Evolutionary conservation across 2,113 vertebrate genomes (phyloP), one percentile per base, ranked within the genome.

Genomic region (Tetrax tetrax): DNA sequence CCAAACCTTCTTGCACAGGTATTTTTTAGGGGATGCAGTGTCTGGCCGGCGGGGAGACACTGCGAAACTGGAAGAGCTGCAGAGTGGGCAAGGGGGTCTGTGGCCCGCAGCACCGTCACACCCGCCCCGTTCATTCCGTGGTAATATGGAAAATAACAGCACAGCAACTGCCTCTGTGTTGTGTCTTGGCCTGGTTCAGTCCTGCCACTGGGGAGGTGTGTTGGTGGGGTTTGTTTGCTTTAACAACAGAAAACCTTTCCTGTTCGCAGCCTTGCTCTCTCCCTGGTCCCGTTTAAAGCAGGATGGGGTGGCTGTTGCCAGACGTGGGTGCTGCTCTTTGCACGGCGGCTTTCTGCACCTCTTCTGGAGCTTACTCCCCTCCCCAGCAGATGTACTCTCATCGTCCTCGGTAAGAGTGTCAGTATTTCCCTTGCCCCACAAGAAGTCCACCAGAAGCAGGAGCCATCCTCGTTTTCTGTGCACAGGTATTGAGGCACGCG

Each of bases 121-220:
- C 33, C 13, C 33, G 3, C 38, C 37, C 20, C 50, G 47, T 53
- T 17, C 3, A 1, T 29, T 41, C 27, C 61, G 3, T 2, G 8
- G 50, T 4, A 8, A 1, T 8, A 2, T 2, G 25, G 50, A 16
- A 65, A 45, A 35, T 23, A 4, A 10, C 24, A 3, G 10, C 37
- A 5, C 29, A 10, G 56, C 24, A 16, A 4, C 72, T 9, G 33
- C 45, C 64, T 37, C 21, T 47, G 7, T 3, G 6, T 2, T 12
- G 9, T 17, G 14, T 21, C 54, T 22, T 27, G 48, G 47, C 56
- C 22, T 23, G 47, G 9, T 18, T 4, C 14, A 10, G 5, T 33
- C 66, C 57, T 61, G 47, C 18, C 3, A 37, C 7, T 14, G 47
- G 23, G 25, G 16, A 11, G 38, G 10, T 28, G 3, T 7, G 4